Conservation (phyloP, 2,888 invertebrate genomes). For the Neoascia interrupta region DNA sequence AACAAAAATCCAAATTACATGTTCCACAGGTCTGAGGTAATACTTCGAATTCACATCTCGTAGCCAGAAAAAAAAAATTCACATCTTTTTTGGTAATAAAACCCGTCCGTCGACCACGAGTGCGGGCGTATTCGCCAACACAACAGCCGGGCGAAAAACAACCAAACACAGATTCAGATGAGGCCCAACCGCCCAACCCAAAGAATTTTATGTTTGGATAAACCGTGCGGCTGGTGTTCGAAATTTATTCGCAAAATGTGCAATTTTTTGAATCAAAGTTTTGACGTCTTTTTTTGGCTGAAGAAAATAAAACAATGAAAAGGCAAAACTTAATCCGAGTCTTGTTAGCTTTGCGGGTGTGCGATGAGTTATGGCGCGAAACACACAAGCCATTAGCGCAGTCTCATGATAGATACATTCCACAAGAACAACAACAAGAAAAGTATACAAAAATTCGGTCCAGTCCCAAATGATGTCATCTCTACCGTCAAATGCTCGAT, state of each 20-base stretch:
- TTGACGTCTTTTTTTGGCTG: constrained; percentile 14
- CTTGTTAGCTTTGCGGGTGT: background rate
- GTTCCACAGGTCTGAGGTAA: constrained; percentile 30
- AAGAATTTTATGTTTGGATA: constrained; percentile 18
- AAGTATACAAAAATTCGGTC: background rate
- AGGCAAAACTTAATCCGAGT: too few relatives aligned
- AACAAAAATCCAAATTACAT: constrained; percentile 24
- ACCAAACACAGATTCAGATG: constrained; percentile 20
- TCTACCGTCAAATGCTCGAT: constrained; percentile 19
- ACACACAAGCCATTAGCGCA: constrained; percentile 28
- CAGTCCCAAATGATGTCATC: constrained; percentile 62
- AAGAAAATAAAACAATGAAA: constrained; percentile 17
- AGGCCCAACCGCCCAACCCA: constrained; percentile 43
- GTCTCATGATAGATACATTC: constrained; percentile 19
- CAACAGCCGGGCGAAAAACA: constrained; percentile 5
- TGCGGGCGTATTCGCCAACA: constrained; percentile 29
- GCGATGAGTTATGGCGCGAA: constrained; percentile 48
- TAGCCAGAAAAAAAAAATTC: background rate
- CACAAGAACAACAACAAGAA: background rate
- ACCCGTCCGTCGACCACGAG: constrained; percentile 39
- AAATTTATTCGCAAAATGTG: constrained; percentile 45
- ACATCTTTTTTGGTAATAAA: constrained; percentile 25
- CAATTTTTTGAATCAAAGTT: constrained; percentile 30
- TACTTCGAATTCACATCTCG: constrained; percentile 10
- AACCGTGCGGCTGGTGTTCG: background rate